phyloP scores from a whole-genome alignment of 2,797 vertebrate genomes.

The Threskiornis aethiopicus region DNA sequence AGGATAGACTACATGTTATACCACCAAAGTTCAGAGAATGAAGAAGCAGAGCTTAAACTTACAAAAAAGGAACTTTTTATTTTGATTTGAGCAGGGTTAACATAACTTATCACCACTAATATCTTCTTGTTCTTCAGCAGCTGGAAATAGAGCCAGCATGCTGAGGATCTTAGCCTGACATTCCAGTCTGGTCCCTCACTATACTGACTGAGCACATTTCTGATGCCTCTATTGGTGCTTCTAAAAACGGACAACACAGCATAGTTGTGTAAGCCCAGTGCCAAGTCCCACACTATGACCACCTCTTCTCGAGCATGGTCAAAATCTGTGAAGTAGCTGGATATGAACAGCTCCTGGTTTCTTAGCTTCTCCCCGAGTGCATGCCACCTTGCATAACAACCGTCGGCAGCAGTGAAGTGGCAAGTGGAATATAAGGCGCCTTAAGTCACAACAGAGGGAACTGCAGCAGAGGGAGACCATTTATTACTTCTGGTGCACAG shows the following conservation, averaged over 20 bases:
- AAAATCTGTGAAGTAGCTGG: background rate
- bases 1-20: background rate
- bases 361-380: background rate
- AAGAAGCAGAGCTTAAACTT: background rate
- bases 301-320: background rate
- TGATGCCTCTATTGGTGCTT: background rate
- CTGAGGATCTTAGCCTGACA: background rate
- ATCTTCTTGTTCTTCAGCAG: background rate
- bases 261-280: background rate
- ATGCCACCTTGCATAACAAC: background rate
- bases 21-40: background rate
- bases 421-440: background rate
- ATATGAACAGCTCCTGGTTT: background rate
- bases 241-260: background rate
- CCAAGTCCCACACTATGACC: fast-evolving
- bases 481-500: background rate
- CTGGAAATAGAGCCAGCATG: background rate
- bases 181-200: background rate
- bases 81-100: background rate
- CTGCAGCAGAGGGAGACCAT: background rate
- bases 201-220: background rate
- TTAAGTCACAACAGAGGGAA: background rate
- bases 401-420: background rate
- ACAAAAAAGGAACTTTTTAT: background rate
- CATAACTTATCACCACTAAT: background rate